Evolutionary conservation across 2,888 invertebrate genomes (phyloP), one percentile per base, ranked within the genome.

Genomic region (Colletes collaris): DNA sequence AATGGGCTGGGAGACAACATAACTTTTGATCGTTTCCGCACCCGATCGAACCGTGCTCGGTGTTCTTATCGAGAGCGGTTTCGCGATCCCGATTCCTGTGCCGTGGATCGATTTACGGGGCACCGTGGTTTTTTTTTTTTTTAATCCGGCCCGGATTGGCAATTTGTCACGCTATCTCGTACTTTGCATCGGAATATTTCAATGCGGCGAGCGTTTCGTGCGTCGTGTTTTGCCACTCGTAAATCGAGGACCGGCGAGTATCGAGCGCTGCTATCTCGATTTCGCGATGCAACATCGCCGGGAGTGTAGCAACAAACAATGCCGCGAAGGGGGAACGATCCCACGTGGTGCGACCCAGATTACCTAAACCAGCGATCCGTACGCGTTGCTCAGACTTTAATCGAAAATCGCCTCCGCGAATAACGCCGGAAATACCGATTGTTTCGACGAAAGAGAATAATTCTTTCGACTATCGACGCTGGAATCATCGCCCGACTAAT

Each of bases 81-180:
- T 40, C 40, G 40, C 40, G 40, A 40, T 6, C 27, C 27, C 27
- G 27, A 27, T 27, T 27, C 27, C 27, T 27, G 27, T 27, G 2
- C 27, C 27, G 27, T 27, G n/a, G 60, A 62, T 58, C 64, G 71
- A 67, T 67, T 63, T 62, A n/a, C 66, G 49, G 13, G 44, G 37
- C 16, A 50, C 3, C 16, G 35, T 13, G 27, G 27, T 27, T 27
- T 27, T 58, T 67, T 63, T 67, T 63, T 64, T 73, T 62, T 58
- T 58, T 7, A 65, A 65, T 65, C 64, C 74, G 5, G 13, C 13
- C 44, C 44, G 49, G 50, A 44, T 52, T 27, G 69, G 52, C 66
- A 75, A 81, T 81, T 81, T 81, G 81, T 81, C 81, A 68, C 55
- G 79, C 62, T 75, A 85, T 82, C 82, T 77, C 49, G 68, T 71